phyloP scores from a whole-genome alignment of 2,113 vertebrate genomes.

The Phodopus roborovskii region DNA sequence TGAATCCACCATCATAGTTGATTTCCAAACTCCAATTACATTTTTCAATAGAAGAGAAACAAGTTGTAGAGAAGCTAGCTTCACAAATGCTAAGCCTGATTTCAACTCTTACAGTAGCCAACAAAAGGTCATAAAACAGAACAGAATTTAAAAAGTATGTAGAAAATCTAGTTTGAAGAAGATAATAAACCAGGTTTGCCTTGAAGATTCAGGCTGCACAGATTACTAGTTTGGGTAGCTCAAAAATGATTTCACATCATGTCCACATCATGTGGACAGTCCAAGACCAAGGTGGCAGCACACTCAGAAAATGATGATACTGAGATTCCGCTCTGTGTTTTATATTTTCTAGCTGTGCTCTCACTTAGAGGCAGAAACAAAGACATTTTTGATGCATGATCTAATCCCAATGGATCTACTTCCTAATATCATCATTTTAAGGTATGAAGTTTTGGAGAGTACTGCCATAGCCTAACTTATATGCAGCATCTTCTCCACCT shows the following conservation, averaged over 20 bases:
- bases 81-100: neutral
- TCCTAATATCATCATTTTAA: neutral
- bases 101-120: neutral
- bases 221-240: neutral
- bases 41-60: neutral
- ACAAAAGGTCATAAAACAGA: neutral
- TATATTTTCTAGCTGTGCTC: neutral
- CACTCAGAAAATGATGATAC: neutral
- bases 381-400: neutral
- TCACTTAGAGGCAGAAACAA: neutral
- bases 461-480: neutral
- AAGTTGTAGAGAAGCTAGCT: no score
- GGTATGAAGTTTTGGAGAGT: neutral
- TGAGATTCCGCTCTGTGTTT: accelerated
- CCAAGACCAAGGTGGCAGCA: neutral
- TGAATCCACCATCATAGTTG: neutral
- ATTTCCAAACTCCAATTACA: neutral
- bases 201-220: neutral
- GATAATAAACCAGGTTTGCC: neutral
- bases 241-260: neutral
- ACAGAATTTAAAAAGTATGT: neutral
- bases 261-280: neutral
- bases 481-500: neutral
- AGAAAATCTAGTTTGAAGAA: neutral
- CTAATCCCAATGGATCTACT: neutral